Evolutionary conservation across 2,888 invertebrate species (phyloP).

Genomic region (Tipula unca): DNA sequence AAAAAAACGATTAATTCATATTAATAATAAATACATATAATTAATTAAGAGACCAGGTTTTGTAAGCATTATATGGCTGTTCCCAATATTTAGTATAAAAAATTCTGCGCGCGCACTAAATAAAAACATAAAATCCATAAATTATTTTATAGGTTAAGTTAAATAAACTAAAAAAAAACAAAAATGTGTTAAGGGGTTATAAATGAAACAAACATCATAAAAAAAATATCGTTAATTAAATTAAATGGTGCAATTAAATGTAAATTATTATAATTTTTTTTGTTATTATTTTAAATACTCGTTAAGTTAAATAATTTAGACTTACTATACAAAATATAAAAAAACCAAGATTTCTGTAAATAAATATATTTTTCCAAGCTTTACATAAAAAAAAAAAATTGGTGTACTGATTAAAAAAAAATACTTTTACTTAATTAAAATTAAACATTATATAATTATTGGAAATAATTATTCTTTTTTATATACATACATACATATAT

Average conservation of each 20-base stretch:
- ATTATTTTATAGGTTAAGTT: slow-evolving; percentile 8
- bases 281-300: neutral
- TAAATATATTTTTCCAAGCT: neutral
- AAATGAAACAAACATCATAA: neutral
- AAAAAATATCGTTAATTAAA: neutral
- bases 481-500: too few relatives aligned
- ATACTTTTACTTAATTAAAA: neutral
- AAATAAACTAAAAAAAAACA: neutral
- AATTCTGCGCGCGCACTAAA: neutral
- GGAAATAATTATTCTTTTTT: neutral
- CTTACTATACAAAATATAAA: too few relatives aligned
- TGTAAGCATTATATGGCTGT: slow-evolving; percentile 14
- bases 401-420: neutral
- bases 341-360: neutral
- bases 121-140: neutral
- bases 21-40: neutral
- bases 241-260: slow-evolving; percentile 8
- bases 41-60: neutral
- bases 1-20: neutral
- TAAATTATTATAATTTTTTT: neutral
- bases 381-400: neutral
- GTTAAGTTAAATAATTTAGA: slow-evolving; percentile 8
- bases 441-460: neutral
- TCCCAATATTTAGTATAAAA: neutral
- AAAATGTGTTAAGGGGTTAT: neutral